Evolutionary conservation across 1,140 invertebrate species (phyloP).

Genomic region (Coelopa frigida): DNA sequence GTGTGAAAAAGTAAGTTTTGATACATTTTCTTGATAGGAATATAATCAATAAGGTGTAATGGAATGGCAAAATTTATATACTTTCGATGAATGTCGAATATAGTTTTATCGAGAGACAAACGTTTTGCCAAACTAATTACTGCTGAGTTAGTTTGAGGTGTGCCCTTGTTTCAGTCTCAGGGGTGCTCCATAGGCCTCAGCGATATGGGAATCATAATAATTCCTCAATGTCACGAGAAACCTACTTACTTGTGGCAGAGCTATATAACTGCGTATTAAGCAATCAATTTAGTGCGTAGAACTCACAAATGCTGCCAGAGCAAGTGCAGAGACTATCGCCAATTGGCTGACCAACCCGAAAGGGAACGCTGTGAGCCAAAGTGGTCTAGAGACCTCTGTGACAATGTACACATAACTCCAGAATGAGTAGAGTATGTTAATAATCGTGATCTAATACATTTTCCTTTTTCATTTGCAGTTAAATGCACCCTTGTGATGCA

Average conservation of each 20-base stretch:
- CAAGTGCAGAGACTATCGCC: conserved; percentile 10
- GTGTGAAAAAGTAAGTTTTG: conserved; percentile 3
- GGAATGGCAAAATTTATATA: conserved; percentile 3
- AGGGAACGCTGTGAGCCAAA: background rate
- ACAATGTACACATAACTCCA: too few species aligned
- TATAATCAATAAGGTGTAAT: background rate
- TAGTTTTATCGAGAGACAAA: conserved; percentile 9
- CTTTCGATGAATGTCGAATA: conserved; percentile 1
- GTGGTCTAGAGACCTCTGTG: conserved; percentile 11
- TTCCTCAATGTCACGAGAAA: conserved; percentile 2
- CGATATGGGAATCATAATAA: too few species aligned
- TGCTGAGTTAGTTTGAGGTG: conserved; percentile 2
- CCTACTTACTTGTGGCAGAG: conserved; percentile 18
- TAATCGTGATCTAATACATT: too few species aligned
- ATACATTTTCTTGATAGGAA: background rate
- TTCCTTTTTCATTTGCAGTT: too few species aligned
- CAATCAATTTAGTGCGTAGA: conserved; percentile 15
- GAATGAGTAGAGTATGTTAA: too few species aligned
- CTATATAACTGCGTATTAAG: conserved; percentile 37
- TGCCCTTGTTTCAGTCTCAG: conserved; percentile 17
- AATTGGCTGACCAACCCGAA: conserved; percentile 7
- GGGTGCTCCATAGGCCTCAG: background rate
- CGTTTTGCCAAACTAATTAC: conserved; percentile 10
- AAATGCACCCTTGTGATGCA: too few species aligned
- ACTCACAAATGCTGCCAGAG: conserved; percentile 9